Percentiles rank a stretch among this genome's conserved stretches.
Conservation (phyloP, 2,797 vertebrate genomes). For the Gymnodraco acuticeps region DNA sequence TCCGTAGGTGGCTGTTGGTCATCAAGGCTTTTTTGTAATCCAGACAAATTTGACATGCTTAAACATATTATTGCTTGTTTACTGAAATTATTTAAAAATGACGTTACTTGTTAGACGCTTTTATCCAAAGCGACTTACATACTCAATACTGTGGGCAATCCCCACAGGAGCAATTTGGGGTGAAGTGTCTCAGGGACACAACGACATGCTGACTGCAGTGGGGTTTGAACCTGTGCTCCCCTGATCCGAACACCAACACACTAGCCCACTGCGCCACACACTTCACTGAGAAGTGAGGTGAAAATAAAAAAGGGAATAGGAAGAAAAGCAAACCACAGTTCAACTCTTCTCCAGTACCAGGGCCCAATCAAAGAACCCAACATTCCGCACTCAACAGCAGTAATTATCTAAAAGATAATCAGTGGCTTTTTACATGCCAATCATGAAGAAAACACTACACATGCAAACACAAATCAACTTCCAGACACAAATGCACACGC, state of each 20-base stretch:
- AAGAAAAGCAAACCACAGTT: constrained; percentile 36
- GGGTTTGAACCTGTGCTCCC: no score
- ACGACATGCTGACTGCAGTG: no score
- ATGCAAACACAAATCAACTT: constrained; percentile 17
- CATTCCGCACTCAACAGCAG: constrained; percentile 45
- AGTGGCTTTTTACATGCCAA: constrained; percentile 64
- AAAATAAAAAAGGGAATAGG: constrained; percentile 22
- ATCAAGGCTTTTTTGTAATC: not conserved
- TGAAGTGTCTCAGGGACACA: no score
- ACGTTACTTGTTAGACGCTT: not conserved
- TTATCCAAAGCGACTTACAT: no score
- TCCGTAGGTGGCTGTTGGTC: not conserved
- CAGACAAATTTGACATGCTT: constrained; percentile 19
- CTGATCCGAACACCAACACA: no score
- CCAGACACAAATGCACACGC: constrained; percentile 12
- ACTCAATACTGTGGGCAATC: no score
- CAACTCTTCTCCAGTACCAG: constrained; percentile 33
- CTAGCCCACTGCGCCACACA: no score
- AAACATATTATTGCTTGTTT: constrained; percentile 18
- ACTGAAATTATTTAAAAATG: constrained; percentile 31
- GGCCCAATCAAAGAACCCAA: constrained; percentile 48
- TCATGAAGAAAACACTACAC: constrained; percentile 41
- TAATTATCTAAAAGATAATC: constrained; percentile 73
- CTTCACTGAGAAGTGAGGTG: not conserved
- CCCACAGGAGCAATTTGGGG: no score